Percentiles rank a stretch among this genome's conserved stretches.
These are phyloP conservation scores for Hemaris fuciformis DNA, from an alignment of 2,888 invertebrate genomes.

Conservation along the genomic window DNA sequence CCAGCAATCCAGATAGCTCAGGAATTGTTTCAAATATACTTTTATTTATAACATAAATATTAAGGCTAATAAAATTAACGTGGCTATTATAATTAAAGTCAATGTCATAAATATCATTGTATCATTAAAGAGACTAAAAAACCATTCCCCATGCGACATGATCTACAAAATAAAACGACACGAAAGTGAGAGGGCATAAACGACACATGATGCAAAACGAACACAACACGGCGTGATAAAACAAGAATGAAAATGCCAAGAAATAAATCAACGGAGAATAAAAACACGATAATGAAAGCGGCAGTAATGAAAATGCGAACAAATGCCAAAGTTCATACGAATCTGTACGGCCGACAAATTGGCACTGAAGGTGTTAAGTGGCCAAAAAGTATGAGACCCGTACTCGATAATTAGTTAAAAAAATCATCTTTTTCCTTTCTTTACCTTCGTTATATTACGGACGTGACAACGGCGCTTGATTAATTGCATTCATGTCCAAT, in stretches of 20 bases:
- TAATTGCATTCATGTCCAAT: slow-evolving; percentile 73
- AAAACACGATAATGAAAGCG: slow-evolving; percentile 4
- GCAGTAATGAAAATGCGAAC: slow-evolving; percentile 12
- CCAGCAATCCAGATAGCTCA: background rate
- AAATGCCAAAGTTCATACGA: slow-evolving; percentile 15
- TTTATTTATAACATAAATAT: background rate
- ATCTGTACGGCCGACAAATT: slow-evolving; percentile 56
- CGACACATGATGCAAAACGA: slow-evolving; percentile 6
- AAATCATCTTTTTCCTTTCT: slow-evolving; percentile 71
- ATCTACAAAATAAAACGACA: slow-evolving; percentile 9
- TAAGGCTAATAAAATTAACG: background rate
- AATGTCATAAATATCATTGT: background rate
- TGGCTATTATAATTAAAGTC: background rate
- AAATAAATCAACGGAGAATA: slow-evolving; percentile 13
- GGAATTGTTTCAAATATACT: no score
- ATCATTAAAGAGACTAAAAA: background rate
- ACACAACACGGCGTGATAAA: slow-evolving; percentile 4
- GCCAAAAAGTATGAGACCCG: slow-evolving; percentile 60
- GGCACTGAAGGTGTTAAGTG: slow-evolving; percentile 70
- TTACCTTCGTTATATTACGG: slow-evolving; percentile 66
- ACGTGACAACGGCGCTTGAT: slow-evolving; percentile 76
- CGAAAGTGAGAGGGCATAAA: slow-evolving; percentile 10
- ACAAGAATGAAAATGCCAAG: slow-evolving; percentile 9
- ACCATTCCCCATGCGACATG: background rate
- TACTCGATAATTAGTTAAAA: slow-evolving; percentile 72